phyloP scores from a whole-genome alignment of 2,888 invertebrate genomes.

The Endomychus coccineus region DNA sequence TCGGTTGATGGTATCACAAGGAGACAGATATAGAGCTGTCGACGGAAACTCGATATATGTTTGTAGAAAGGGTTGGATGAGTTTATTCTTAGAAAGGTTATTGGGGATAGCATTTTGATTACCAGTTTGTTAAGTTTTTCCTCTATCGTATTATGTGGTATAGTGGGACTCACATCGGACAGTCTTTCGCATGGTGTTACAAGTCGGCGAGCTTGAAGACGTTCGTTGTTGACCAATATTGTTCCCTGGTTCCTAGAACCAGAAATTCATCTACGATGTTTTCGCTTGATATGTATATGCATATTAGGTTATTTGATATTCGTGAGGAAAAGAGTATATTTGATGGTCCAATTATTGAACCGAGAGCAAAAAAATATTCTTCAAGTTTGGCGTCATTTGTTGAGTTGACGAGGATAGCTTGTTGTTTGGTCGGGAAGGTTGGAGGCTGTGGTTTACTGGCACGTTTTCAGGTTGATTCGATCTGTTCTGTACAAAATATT shows the following conservation, averaged over 20 bases:
- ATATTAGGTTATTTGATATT: conserved; percentile 13
- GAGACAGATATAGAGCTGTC: conserved; percentile 20
- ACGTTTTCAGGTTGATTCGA: too few species aligned
- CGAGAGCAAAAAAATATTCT: conserved; percentile 2
- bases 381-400: neutral
- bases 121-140: conserved; percentile 15
- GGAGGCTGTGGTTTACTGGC: neutral
- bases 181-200: conserved; percentile 21
- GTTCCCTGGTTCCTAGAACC: conserved; percentile 13
- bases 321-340: conserved; percentile 9
- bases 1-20: conserved; percentile 7
- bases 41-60: conserved; percentile 24
- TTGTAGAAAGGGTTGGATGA: conserved; percentile 17
- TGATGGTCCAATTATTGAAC: neutral
- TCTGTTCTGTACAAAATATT: too few species aligned
- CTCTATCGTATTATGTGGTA: conserved; percentile 19
- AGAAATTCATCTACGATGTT: conserved; percentile 18
- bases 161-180: conserved; percentile 26
- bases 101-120: conserved; percentile 20
- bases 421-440: conserved; percentile 5
- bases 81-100: conserved; percentile 22
- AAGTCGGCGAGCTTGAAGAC: conserved; percentile 16
- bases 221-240: conserved; percentile 15
- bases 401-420: conserved; percentile 4
- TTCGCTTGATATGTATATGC: conserved; percentile 18